Conservation (phyloP, 2,888 invertebrate genomes). For the Sialis fuliginosa region DNA sequence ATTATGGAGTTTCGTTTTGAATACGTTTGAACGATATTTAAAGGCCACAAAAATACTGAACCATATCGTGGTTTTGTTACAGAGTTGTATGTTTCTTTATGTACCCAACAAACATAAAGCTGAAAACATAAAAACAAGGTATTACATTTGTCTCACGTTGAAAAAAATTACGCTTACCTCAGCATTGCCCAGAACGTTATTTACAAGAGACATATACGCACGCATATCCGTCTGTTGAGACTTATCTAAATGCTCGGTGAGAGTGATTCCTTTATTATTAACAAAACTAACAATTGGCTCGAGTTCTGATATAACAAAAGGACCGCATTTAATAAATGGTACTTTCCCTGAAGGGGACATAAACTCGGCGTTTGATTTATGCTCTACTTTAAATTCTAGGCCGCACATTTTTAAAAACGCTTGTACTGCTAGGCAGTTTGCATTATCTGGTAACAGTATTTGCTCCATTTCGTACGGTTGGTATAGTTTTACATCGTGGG, state of each 20-base stretch:
- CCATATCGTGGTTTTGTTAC: constrained; percentile 76
- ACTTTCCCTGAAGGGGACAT: constrained; percentile 92
- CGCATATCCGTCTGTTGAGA: constrained; percentile 79
- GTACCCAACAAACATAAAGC: constrained; percentile 77
- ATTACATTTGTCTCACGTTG: not conserved
- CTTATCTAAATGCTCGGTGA: constrained; percentile 52
- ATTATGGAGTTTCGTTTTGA: constrained; percentile 51
- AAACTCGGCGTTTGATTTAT: constrained; percentile 80
- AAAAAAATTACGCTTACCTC: constrained; percentile 38
- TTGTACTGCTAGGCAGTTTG: constrained; percentile 83
- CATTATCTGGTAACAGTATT: constrained; percentile 83
- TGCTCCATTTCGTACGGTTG: constrained; percentile 89
- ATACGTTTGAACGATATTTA: constrained; percentile 66
- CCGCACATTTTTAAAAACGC: constrained; percentile 87
- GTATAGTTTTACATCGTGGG: constrained; percentile 67
- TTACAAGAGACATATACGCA: constrained; percentile 82
- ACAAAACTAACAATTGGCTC: constrained; percentile 84
- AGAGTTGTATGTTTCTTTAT: constrained; percentile 57
- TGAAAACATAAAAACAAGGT: constrained; percentile 19
- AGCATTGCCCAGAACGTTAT: constrained; percentile 76
- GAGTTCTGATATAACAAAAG: constrained; percentile 75
- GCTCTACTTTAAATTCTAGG: constrained; percentile 64
- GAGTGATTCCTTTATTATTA: constrained; percentile 61
- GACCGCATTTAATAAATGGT: constrained; percentile 82
- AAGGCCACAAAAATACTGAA: constrained; percentile 84